phyloP scores from a whole-genome alignment of 1,140 invertebrate genomes.

The Dermatophagoides farinae region DNA sequence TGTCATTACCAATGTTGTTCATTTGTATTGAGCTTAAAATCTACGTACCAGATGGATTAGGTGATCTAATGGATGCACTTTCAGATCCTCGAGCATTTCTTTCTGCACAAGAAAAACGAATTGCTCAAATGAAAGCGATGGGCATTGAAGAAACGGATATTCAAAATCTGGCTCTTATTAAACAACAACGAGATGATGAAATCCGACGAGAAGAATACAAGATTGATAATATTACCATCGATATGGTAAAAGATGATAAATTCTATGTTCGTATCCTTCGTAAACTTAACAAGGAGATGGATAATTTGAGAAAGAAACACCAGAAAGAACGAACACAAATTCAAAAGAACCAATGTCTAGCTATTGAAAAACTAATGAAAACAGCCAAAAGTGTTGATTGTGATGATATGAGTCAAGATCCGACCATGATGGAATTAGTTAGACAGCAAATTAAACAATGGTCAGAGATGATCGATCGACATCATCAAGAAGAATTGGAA shows the following conservation, averaged over 20 bases:
- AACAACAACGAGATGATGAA: slow-evolving; percentile 14
- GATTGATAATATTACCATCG: slow-evolving; percentile 77
- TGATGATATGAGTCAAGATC: slow-evolving; percentile 37
- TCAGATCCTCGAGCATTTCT: slow-evolving; percentile 84
- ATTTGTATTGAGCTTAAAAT: slow-evolving; percentile 98
- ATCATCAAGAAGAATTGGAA: slow-evolving; percentile 75
- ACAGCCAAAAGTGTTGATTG: slow-evolving; percentile 58
- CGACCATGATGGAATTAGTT: slow-evolving; percentile 53
- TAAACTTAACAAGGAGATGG: slow-evolving; percentile 88
- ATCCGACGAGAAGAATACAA: slow-evolving; percentile 31
- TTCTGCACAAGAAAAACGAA: slow-evolving; percentile 63
- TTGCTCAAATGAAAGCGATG: slow-evolving; percentile 78
- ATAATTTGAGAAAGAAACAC: slow-evolving; percentile 72
- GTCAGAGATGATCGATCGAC: slow-evolving; percentile 67
- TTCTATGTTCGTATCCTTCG: slow-evolving; percentile 78
- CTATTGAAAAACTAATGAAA: slow-evolving; percentile 83
- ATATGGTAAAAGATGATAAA: slow-evolving; percentile 73
- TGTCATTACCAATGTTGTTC: slow-evolving; percentile 94
- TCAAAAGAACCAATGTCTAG: slow-evolving; percentile 82
- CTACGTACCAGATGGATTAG: slow-evolving; percentile 96
- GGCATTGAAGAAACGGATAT: slow-evolving; percentile 67
- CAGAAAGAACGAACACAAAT: slow-evolving; percentile 73
- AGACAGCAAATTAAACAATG: slow-evolving; percentile 77
- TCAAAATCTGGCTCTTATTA: neutral
- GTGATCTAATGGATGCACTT: slow-evolving; percentile 90